Conservation (phyloP, 2,888 invertebrate species). For the Drosophila emarginata region DNA sequence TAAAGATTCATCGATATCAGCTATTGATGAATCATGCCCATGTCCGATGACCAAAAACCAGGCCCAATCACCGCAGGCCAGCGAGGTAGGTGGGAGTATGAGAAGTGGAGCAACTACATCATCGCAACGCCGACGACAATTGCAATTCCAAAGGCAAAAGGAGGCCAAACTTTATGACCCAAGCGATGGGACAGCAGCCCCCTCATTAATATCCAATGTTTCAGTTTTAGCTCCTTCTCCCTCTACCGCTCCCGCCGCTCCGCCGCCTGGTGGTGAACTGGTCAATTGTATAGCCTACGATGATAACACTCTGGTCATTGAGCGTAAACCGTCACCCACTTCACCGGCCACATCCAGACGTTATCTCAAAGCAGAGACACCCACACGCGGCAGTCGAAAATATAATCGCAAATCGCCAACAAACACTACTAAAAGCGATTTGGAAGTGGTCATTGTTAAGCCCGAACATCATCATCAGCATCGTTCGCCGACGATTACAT, state of each 20-base stretch:
- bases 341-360: slow-evolving; percentile 60
- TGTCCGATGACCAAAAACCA: slow-evolving; percentile 42
- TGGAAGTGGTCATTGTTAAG: slow-evolving; percentile 57
- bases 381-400: slow-evolving; percentile 63
- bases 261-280: slow-evolving; percentile 54
- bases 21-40: slow-evolving; percentile 69
- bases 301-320: slow-evolving; percentile 66
- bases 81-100: slow-evolving; percentile 38
- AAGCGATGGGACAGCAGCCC: slow-evolving; percentile 42
- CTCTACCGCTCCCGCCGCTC: not conserved
- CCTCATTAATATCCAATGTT: slow-evolving; percentile 7
- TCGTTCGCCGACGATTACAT: slow-evolving; percentile 66
- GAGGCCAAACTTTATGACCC: slow-evolving; percentile 67
- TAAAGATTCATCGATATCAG: slow-evolving; percentile 50
- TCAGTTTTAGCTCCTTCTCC: slow-evolving; percentile 9
- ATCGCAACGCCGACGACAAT: slow-evolving; percentile 63
- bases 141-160: slow-evolving; percentile 65
- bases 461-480: slow-evolving; percentile 67
- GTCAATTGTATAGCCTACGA: slow-evolving; percentile 70
- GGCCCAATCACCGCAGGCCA: slow-evolving; percentile 12
- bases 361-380: slow-evolving; percentile 62
- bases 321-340: slow-evolving; percentile 65
- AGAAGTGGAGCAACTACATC: slow-evolving; percentile 43
- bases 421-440: slow-evolving; percentile 46
- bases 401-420: slow-evolving; percentile 61